Percentiles rank a stretch among this genome's conserved stretches.
These are phyloP conservation scores for Ormia ochracea DNA, from an alignment of 2,888 invertebrate species.

Conservation along the genomic window DNA sequence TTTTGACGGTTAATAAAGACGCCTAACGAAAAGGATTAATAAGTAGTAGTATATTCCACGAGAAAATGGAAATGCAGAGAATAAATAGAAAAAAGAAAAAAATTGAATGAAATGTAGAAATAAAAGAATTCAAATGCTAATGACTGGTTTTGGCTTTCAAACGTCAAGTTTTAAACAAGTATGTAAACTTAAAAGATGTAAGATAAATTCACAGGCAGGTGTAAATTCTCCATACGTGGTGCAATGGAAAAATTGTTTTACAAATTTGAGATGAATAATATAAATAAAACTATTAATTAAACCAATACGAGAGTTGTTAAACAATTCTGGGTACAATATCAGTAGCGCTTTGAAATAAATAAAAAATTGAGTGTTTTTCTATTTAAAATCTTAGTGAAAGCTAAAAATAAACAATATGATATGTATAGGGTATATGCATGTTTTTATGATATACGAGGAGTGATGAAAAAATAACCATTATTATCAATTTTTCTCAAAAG, in stretches of 20 bases:
- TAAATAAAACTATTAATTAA: background rate
- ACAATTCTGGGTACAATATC: background rate
- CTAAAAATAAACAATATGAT: too few relatives aligned
- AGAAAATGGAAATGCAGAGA: background rate
- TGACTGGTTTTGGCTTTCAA: slow-evolving; percentile 34
- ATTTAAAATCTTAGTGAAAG: too few relatives aligned
- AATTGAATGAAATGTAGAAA: background rate
- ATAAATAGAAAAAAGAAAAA: background rate
- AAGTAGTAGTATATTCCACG: too few relatives aligned
- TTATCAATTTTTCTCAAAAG: too few relatives aligned
- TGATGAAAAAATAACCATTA: too few relatives aligned
- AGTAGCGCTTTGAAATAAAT: too few relatives aligned
- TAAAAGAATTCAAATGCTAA: slow-evolving; percentile 20
- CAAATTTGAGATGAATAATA: background rate
- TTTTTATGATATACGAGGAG: too few relatives aligned
- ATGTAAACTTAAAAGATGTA: slow-evolving; percentile 12
- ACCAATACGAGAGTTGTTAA: background rate
- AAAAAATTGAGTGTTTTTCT: too few relatives aligned
- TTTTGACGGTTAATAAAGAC: too few relatives aligned
- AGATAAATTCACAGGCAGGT: slow-evolving; percentile 30
- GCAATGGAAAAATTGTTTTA: background rate
- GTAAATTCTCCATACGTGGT: slow-evolving; percentile 19
- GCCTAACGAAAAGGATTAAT: too few relatives aligned
- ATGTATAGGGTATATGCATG: too few relatives aligned
- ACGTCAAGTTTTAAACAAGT: slow-evolving; percentile 2